Base-by-base conservation (phyloP, 2,113 vertebrate genomes). In the Bothrops jararaca region DNA sequence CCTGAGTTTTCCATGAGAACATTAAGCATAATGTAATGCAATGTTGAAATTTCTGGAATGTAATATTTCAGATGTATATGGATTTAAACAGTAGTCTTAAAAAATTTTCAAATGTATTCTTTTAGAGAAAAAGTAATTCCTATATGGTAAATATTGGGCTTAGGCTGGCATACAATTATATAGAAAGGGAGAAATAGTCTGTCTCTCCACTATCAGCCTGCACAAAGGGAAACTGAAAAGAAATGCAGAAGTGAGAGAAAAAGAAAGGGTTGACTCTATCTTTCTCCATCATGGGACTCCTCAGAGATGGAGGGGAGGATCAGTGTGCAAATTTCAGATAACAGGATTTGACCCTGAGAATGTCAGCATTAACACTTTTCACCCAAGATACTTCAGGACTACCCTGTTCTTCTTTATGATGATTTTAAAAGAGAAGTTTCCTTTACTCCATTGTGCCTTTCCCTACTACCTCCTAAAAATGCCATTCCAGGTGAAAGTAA, bases 401-500 rank as follows among this genome's bases (percentile, higher is more conserved):
- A 18, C 39, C 24, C 9, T 58, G 42, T 45, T 58, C 74, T 39
- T 54, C 74, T 39, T 54, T 52, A 20, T n/a, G 86, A 29, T 50
- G 12, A 34, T 15, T 29, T 80, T 80, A 20, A 18, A 80, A 80
- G 18, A 34, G 34, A 80, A 39, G 29, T 56, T 87, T 86, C 4
- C 26, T 45, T n/a, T 45, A 24, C 54, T 42, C 89, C 57, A 13
- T 50, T 85, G 8, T 42, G 4, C 18, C 24, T 26, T 29, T 60
- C 18, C 69, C 13, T 52, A 57, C 15, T 10, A 11, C 88, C 23
- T 85, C 42, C 64, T 24, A 50, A 89, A 80, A 80, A 92, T 69
- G 23, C 52, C 56, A 88, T 53, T 92, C 87, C 69, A 89, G 88
- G 92, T 85, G 58, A 89, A 89, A 48, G 52, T 85, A 45, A 88